These are phyloP conservation scores for Eurosta solidaginis DNA, from an alignment of 1,140 invertebrate species.

Conservation along the genomic window DNA sequence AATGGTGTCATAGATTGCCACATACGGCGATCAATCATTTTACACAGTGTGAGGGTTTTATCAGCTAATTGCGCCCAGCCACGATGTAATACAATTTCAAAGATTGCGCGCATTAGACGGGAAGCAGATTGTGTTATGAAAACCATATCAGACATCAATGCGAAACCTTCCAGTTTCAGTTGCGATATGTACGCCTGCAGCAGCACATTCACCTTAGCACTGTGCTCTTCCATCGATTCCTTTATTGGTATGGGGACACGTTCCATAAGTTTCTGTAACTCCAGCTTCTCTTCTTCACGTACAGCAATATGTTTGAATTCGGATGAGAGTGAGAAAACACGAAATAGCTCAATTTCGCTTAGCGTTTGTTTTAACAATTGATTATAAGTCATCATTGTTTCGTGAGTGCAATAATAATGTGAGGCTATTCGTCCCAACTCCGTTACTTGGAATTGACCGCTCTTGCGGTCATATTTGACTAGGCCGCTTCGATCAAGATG, in stretches of 20 bases:
- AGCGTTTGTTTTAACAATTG: conserved; percentile 95
- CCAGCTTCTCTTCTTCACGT: conserved; percentile 97
- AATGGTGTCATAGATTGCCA: conserved; percentile 99
- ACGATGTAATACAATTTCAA: conserved; percentile 87
- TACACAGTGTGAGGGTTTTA: conserved; percentile 93
- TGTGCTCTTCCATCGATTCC: conserved; percentile 97
- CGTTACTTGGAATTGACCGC: conserved; percentile 88
- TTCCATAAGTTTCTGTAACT: conserved; percentile 96
- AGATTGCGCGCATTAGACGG: conserved; percentile 93
- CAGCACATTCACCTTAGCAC: conserved; percentile 92
- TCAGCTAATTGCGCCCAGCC: conserved; percentile 98
- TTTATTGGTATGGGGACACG: conserved; percentile 98
- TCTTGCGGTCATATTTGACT: conserved; percentile 94
- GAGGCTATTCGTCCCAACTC: conserved; percentile 97
- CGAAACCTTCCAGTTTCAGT: conserved; percentile 96
- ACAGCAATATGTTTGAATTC: conserved; percentile 94
- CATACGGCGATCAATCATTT: conserved; percentile 99
- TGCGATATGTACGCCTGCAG: conserved; percentile 99
- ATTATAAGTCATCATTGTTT: conserved; percentile 97
- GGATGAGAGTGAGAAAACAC: conserved; percentile 97
- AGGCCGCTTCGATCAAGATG: conserved; percentile 89
- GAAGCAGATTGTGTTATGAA: conserved; percentile 98
- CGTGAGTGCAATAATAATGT: conserved; percentile 97
- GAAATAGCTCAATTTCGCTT: conserved; percentile 96
- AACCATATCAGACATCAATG: conserved; percentile 99